Conservation (phyloP, 1,140 invertebrate species). For the Drosophila biarmipes region DNA sequence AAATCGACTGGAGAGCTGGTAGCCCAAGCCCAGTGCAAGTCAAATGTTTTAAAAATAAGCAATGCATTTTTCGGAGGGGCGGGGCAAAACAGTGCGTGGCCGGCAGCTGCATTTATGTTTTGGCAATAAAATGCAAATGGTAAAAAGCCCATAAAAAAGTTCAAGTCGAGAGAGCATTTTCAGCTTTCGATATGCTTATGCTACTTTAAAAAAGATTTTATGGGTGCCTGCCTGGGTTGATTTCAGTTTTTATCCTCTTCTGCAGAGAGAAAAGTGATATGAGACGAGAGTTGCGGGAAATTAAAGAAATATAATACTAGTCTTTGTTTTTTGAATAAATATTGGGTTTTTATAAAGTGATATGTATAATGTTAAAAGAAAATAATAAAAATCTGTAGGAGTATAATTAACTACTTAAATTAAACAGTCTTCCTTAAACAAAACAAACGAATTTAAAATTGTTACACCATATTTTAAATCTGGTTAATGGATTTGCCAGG, state of each 20-base stretch:
- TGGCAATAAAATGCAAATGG: constrained; percentile 81
- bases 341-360: neutral
- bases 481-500: too few species aligned
- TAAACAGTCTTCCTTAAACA: too few species aligned
- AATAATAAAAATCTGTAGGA: too few species aligned
- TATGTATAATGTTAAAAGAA: too few species aligned
- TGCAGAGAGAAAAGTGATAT: constrained; percentile 7
- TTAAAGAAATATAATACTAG: neutral
- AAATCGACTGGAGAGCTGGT: constrained; percentile 35
- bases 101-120: constrained; percentile 73
- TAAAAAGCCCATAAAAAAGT: constrained; percentile 71
- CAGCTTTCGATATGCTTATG: constrained; percentile 71
- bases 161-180: constrained; percentile 26
- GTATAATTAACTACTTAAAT: too few species aligned
- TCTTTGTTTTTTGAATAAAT: too few species aligned
- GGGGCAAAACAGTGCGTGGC: constrained; percentile 13
- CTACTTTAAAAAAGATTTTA: constrained; percentile 74
- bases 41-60: constrained; percentile 48
- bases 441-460: too few species aligned
- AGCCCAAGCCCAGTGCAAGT: constrained; percentile 45
- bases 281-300: neutral
- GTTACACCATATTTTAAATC: too few species aligned
- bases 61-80: constrained; percentile 24
- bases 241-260: constrained; percentile 68
- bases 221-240: constrained; percentile 45